Percentiles rank a stretch among this genome's conserved stretches.
These are phyloP conservation scores for Pogonocichla stellata DNA, from an alignment of 2,113 vertebrate species.

Conservation along the genomic window DNA sequence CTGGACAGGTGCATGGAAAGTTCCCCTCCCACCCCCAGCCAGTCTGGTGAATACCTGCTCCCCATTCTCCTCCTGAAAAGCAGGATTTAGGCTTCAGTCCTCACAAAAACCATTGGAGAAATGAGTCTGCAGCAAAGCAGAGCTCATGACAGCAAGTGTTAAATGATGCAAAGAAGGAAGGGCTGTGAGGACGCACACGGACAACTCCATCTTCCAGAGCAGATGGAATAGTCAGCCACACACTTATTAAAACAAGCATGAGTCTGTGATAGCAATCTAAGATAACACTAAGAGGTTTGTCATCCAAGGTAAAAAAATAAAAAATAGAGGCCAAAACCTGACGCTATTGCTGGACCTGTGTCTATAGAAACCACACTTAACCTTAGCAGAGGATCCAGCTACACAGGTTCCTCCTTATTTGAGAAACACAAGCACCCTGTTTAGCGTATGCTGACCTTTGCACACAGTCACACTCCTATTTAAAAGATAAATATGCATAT, in stretches of 20 bases:
- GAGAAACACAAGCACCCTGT: neutral
- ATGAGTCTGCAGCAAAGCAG: neutral
- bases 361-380: conserved; percentile 31
- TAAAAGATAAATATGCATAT: neutral
- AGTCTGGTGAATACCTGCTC: neutral
- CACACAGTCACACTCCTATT: neutral
- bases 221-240: neutral
- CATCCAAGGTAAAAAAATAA: neutral
- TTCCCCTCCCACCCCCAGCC: neutral
- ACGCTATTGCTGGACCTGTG: neutral
- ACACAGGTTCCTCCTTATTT: neutral
- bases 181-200: neutral
- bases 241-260: conserved; percentile 39
- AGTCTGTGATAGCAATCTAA: conserved; percentile 36
- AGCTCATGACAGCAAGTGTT: neutral
- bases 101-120: neutral
- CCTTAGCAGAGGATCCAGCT: neutral
- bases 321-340: neutral
- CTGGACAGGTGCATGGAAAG: rapidly evolving
- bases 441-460: neutral
- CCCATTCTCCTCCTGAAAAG: neutral
- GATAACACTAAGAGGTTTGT: conserved; percentile 30
- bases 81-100: neutral
- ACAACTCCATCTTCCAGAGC: neutral
- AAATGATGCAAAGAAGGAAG: neutral